These are phyloP conservation scores for Bhutanitis thaidina DNA, from an alignment of 2,888 invertebrate genomes.

Conservation along the genomic window DNA sequence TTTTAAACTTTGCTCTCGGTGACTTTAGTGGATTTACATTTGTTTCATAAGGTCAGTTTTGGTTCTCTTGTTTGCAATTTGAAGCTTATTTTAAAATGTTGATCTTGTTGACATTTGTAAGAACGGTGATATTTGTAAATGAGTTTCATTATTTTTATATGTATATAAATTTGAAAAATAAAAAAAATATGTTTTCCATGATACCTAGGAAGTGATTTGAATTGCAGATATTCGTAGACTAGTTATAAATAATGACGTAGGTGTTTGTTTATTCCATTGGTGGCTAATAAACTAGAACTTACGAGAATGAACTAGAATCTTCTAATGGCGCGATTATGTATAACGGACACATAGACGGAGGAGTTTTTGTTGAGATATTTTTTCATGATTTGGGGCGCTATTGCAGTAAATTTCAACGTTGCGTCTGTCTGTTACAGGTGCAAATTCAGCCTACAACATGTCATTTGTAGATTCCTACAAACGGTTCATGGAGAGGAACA, in stretches of 20 bases:
- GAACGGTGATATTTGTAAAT: neutral
- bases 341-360: no score
- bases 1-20: neutral
- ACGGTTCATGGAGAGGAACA: conserved; percentile 69
- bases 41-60: conserved; percentile 1
- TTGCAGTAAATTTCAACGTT: neutral
- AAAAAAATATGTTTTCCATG: no score
- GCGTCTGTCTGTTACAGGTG: conserved; percentile 25
- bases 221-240: no score
- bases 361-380: no score
- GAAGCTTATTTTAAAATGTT: neutral
- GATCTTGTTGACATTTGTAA: neutral
- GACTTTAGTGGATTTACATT: neutral
- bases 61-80: neutral
- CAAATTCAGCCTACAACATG: conserved; percentile 41
- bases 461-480: conserved; percentile 69
- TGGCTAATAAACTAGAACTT: no score
- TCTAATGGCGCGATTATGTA: no score
- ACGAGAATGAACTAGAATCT: no score
- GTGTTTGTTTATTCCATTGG: no score
- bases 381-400: no score
- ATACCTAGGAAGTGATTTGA: no score
- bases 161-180: no score
- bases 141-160: neutral
- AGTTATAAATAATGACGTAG: no score